Conservation (phyloP, 1,140 invertebrate species). For the Diabrotica undecimpunctata region DNA sequence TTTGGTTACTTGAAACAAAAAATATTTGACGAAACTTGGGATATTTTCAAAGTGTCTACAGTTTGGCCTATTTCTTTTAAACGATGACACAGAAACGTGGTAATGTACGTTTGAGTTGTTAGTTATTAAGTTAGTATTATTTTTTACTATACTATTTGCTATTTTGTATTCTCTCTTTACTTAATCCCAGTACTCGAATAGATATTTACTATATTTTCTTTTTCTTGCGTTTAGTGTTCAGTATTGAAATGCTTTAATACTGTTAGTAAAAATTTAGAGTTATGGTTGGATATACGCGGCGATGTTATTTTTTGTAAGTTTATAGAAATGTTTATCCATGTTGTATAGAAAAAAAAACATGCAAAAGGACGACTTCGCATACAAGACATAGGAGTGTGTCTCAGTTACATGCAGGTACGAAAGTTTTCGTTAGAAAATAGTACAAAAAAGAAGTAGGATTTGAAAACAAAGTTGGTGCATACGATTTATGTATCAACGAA, state of each 20-base stretch:
- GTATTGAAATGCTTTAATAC: conserved; percentile 42
- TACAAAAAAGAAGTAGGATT: conserved; percentile 14
- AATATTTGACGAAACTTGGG: conserved; percentile 1
- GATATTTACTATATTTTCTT: conserved; percentile 30
- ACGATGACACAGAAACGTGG: neutral
- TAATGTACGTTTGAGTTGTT: conserved; percentile 1
- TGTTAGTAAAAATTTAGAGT: conserved; percentile 26
- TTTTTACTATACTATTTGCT: conserved; percentile 27
- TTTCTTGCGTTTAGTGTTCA: conserved; percentile 36
- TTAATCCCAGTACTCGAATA: neutral
- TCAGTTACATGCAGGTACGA: neutral
- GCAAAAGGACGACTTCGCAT: conserved; percentile 17
- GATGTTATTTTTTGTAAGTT: conserved; percentile 46
- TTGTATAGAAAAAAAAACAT: conserved; percentile 32
- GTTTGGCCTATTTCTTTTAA: conserved; percentile 34
- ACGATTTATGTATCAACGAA: neutral
- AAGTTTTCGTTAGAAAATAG: conserved; percentile 16
- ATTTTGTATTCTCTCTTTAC: conserved; percentile 11
- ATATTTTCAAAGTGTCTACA: conserved; percentile 15
- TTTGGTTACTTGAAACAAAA: too few relatives aligned
- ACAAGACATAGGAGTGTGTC: conserved; percentile 15
- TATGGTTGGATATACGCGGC: conserved; percentile 33
- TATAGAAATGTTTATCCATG: conserved; percentile 40
- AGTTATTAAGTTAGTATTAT: conserved; percentile 18
- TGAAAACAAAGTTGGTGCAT: conserved; percentile 5